A percentile compares a stretch with the other conserved stretches of the same genome.
These are phyloP conservation scores for Samia ricini DNA, from an alignment of 1,140 invertebrate genomes.

Conservation along the genomic window DNA sequence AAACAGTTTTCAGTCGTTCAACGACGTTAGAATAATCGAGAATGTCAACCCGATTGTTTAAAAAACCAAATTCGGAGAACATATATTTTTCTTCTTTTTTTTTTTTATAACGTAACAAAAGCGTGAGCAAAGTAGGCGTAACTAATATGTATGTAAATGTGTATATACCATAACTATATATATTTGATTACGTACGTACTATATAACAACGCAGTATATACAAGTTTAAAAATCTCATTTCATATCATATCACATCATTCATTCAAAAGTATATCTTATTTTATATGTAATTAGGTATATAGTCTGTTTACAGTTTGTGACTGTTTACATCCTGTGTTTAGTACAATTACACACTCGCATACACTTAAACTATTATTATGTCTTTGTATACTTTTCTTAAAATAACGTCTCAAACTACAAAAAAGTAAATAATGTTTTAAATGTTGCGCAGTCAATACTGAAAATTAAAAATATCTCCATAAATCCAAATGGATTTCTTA, in stretches of 20 bases:
- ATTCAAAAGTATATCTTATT: constrained; percentile 66
- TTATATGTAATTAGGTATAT: constrained; percentile 10
- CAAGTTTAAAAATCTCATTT: constrained; percentile 60
- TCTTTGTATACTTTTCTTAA: background rate
- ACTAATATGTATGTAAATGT: background rate
- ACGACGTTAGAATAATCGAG: too few species aligned
- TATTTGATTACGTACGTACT: constrained; percentile 49
- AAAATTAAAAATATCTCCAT: too few species aligned
- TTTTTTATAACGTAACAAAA: too few species aligned
- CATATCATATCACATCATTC: constrained; percentile 74
- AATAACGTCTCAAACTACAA: too few species aligned
- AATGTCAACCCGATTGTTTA: too few species aligned
- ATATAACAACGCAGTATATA: constrained; percentile 71
- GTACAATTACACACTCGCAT: background rate
- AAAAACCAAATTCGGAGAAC: too few species aligned
- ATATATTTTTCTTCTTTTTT: too few species aligned
- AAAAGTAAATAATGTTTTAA: too few species aligned
- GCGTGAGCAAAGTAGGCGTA: background rate
- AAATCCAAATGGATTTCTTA: too few species aligned
- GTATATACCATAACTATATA: background rate
- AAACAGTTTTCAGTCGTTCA: too few species aligned
- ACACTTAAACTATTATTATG: background rate
- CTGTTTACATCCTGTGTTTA: background rate
- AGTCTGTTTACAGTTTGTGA: background rate
- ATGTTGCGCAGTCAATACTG: too few species aligned